Percentiles rank a stretch among this genome's conserved stretches.
phyloP scores from a whole-genome alignment of 2,888 invertebrate genomes.

The Ametastegia equiseti region DNA sequence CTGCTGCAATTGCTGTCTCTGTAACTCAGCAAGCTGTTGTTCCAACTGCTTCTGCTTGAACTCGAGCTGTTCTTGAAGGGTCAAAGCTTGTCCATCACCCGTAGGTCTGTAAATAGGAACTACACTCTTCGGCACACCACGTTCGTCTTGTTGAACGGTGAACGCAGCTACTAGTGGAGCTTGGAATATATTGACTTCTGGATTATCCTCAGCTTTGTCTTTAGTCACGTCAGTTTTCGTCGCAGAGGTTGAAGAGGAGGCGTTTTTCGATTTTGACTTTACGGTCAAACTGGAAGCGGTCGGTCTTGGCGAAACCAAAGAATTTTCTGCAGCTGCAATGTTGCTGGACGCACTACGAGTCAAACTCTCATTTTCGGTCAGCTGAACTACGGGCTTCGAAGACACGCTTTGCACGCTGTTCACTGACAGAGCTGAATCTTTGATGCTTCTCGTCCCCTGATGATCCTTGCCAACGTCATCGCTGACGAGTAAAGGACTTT shows the following conservation, averaged over 20 bases:
- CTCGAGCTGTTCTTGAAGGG: constrained; percentile 77
- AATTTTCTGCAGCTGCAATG: constrained; percentile 65
- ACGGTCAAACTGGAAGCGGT: constrained; percentile 59
- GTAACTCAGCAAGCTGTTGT: constrained; percentile 83
- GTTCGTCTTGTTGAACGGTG: constrained; percentile 89
- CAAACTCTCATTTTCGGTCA: constrained; percentile 61
- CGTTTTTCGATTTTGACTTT: constrained; percentile 45
- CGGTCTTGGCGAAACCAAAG: constrained; percentile 65
- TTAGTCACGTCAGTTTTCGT: constrained; percentile 79
- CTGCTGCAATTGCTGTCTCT: constrained; percentile 84
- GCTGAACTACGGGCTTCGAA: constrained; percentile 56
- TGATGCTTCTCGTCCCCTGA: constrained; percentile 57
- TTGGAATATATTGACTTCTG: constrained; percentile 87
- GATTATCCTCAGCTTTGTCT: constrained; percentile 66
- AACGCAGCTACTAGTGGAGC: constrained; percentile 91
- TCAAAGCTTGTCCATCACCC: constrained; percentile 69
- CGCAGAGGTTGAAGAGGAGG: constrained; percentile 72
- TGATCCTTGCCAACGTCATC: constrained; percentile 51
- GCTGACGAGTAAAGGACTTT: constrained; percentile 38
- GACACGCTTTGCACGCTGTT: constrained; percentile 57
- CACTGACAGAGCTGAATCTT: constrained; percentile 30
- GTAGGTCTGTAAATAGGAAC: constrained; percentile 83
- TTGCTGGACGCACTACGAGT: constrained; percentile 64
- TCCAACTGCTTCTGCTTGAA: constrained; percentile 84
- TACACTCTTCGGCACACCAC: constrained; percentile 87